phyloP scores from a whole-genome alignment of 2,113 vertebrate genomes.

The Myrmecobius fasciatus region DNA sequence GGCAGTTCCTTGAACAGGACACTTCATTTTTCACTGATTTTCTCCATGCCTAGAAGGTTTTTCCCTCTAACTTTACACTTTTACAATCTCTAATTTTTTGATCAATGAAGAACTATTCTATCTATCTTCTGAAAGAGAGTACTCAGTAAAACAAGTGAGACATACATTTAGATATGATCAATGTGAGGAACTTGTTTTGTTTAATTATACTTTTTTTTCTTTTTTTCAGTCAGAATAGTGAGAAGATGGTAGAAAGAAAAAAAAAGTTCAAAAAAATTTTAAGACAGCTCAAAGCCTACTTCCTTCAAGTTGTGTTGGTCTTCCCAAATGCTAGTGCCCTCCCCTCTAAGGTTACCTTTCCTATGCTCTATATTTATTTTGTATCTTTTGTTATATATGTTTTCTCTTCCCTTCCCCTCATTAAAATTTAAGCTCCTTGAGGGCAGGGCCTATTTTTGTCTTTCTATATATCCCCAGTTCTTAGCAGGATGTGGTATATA shows the following conservation, averaged over 20 bases:
- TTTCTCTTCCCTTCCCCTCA: background rate
- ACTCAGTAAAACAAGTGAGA: background rate
- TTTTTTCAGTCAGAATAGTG: background rate
- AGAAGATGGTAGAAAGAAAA: background rate
- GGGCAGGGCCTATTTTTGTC: background rate
- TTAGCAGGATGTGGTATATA: background rate
- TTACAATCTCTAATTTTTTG: background rate
- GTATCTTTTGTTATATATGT: background rate
- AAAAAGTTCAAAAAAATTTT: background rate
- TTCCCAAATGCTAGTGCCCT: background rate
- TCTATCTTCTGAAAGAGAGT: background rate
- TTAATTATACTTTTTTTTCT: background rate
- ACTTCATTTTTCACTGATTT: background rate
- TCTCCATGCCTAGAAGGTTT: background rate
- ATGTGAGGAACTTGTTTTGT: background rate
- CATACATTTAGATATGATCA: background rate
- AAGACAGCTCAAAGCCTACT: background rate
- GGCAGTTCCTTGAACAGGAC: background rate
- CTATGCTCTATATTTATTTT: background rate
- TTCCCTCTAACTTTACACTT: background rate
- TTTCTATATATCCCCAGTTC: background rate
- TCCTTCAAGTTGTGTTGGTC: background rate
- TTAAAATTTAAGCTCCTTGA: background rate
- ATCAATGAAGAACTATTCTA: background rate
- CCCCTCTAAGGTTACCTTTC: background rate